A percentile compares a stretch with the other conserved stretches of the same genome.
Conservation (phyloP, 2,797 vertebrate genomes). For the Brotula barbata region DNA sequence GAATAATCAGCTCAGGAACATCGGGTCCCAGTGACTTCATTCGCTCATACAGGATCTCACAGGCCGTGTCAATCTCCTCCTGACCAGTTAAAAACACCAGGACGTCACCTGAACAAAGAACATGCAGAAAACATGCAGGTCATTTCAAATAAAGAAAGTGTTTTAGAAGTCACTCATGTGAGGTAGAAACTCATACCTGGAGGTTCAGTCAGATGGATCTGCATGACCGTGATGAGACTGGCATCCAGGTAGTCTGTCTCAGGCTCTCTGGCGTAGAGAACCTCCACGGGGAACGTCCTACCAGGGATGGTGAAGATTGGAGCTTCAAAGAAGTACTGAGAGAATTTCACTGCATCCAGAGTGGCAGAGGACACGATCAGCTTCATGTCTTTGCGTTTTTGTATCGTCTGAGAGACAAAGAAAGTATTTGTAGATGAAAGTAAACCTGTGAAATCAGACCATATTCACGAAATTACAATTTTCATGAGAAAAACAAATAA, state of each 20-base stretch:
- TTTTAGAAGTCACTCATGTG: too few relatives aligned
- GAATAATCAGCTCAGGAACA: constrained; percentile 95
- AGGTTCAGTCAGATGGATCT: constrained; percentile 97
- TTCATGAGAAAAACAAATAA: too few relatives aligned
- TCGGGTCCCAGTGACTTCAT: constrained; percentile 98
- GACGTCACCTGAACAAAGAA: constrained; percentile 85
- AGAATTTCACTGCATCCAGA: constrained; percentile 97
- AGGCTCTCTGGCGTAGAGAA: constrained; percentile 96
- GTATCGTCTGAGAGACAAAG: constrained; percentile 86
- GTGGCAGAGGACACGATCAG: constrained; percentile 96
- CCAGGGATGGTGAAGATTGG: constrained; percentile 99
- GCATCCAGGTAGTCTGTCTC: constrained; percentile 98
- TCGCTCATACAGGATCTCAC: constrained; percentile 96
- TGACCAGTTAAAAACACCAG: constrained; percentile 98
- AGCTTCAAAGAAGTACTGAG: constrained; percentile 98
- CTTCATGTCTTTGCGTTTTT: constrained; percentile 97
- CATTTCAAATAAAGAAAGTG: too few relatives aligned
- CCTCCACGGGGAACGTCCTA: constrained; percentile 95
- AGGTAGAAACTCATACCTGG: constrained; percentile 86
- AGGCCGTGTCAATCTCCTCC: constrained; percentile 98
- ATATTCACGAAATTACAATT: too few relatives aligned
- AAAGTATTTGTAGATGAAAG: too few relatives aligned
- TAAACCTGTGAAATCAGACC: too few relatives aligned
- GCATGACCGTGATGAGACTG: constrained; percentile 98
- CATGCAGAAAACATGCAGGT: too few relatives aligned